These are phyloP conservation scores for Anticlea derivata DNA, from an alignment of 2,888 invertebrate species.

Conservation along the genomic window DNA sequence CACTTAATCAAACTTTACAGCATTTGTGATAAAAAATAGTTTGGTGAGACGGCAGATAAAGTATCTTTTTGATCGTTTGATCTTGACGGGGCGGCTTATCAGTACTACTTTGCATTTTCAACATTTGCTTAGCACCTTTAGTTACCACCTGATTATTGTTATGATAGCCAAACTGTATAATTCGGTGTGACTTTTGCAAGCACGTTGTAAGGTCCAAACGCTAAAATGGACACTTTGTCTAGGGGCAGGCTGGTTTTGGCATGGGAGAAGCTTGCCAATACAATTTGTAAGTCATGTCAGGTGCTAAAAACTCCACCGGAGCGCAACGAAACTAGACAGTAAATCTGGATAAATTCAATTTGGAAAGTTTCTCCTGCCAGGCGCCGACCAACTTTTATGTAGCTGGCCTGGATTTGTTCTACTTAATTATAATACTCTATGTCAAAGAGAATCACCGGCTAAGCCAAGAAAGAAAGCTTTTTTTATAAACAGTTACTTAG, in stretches of 20 bases:
- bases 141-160: too few species aligned
- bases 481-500: neutral
- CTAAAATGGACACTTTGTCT: conserved; percentile 1
- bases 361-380: conserved; percentile 52
- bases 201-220: neutral
- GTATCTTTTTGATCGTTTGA: too few species aligned
- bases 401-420: conserved; percentile 47
- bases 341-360: conserved; percentile 71
- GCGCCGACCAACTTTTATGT: conserved; percentile 51
- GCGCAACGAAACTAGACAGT: conserved; percentile 59
- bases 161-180: too few species aligned
- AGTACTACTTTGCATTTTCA: too few species aligned
- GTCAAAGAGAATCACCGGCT: neutral
- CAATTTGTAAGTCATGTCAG: conserved; percentile 74
- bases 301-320: conserved; percentile 67
- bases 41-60: too few species aligned
- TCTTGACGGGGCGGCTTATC: too few species aligned
- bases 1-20: too few species aligned
- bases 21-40: too few species aligned
- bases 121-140: too few species aligned
- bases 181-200: too few species aligned
- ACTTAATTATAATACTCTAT: conserved; percentile 41
- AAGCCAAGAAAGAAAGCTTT: neutral
- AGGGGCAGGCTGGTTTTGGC: conserved; percentile 41
- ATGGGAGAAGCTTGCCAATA: conserved; percentile 56